Evolutionary conservation across 2,113 vertebrate species (phyloP), one percentile per base, ranked within the genome.

Genomic region (Sander vitreus): DNA sequence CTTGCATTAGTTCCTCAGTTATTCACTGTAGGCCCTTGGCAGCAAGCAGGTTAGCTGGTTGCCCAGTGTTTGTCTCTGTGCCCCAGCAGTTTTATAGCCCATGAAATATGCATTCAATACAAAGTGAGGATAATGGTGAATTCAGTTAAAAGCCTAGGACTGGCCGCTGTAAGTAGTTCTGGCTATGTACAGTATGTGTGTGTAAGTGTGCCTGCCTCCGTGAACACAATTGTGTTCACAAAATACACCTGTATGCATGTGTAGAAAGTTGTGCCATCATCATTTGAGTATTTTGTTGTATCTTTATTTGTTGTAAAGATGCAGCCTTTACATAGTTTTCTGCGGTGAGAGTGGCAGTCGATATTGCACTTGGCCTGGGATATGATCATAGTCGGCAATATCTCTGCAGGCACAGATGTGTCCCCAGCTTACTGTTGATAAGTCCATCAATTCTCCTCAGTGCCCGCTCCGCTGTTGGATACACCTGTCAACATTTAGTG

Each of bases 41-140:
- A 73, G 60, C 23, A 57, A 73, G 50, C 45, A 47, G 51, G 62
- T 58, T 79, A 71, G 63, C 80, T 75, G 72, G 57, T 47, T 75
- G 64, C 68, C 59, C 48, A 10, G 67, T 75, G 67, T 90, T 88
- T 76, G 62, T 88, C 70, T 81, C 54, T 51, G 18, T 59, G 73
- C 84, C 84, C 21, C 63, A 10, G 43, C 77, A 82, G 73, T 72
- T 73, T 83, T 74, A 82, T 15, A 80, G 73, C 71, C 76, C 50
- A 89, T 91, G 62, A 91, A 92, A 92, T 92, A 93, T 90, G 83
- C 23, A 90, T 80, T 70, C 72, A 63, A 53, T 67, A 75, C 67
- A 91, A 88, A 73, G 73, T 78, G 36, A 64, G 62, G 63, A 62
- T 48, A 75, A 85, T 73, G 51, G 48, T 78, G 43, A 78, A 60